These are phyloP conservation scores for Alexandromys fortis DNA, from an alignment of 2,113 vertebrate genomes.

Conservation along the genomic window DNA sequence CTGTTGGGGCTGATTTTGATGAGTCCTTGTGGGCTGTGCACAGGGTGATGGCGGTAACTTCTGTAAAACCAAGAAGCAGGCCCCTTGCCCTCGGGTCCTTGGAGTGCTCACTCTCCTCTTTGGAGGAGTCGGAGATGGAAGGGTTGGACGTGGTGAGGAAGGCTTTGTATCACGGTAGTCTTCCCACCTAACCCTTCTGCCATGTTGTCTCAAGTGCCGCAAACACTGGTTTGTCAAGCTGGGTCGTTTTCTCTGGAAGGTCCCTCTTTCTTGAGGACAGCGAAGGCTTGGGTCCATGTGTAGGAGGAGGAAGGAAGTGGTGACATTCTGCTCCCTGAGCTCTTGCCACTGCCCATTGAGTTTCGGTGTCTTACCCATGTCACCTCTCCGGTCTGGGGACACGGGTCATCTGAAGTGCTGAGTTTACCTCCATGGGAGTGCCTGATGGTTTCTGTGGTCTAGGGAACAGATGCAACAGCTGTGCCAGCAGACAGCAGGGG, in stretches of 20 bases:
- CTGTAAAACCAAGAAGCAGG: not conserved
- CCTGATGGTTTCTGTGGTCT: not conserved
- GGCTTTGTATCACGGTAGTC: accelerated
- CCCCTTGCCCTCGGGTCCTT: not conserved
- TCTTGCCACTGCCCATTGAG: not conserved
- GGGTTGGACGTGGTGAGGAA: not conserved
- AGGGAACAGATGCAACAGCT: not conserved
- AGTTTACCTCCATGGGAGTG: not conserved
- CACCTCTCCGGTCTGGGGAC: not conserved
- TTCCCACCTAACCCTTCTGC: too few species aligned
- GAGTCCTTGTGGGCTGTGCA: not conserved
- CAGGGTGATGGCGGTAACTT: not conserved
- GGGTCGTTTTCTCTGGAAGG: too few species aligned
- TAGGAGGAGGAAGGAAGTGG: not conserved
- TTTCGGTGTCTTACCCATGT: not conserved
- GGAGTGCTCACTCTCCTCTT: not conserved
- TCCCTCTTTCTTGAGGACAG: not conserved
- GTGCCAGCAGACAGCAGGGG: not conserved
- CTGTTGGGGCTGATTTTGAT: not conserved
- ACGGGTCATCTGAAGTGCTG: not conserved
- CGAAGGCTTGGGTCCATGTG: not conserved
- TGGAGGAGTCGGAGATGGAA: not conserved
- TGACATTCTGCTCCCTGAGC: not conserved
- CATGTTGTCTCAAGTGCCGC: accelerated
- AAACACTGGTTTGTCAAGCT: accelerated